Base-by-base conservation (phyloP, 2,888 invertebrate genomes). In the Drosophila putrida region DNA sequence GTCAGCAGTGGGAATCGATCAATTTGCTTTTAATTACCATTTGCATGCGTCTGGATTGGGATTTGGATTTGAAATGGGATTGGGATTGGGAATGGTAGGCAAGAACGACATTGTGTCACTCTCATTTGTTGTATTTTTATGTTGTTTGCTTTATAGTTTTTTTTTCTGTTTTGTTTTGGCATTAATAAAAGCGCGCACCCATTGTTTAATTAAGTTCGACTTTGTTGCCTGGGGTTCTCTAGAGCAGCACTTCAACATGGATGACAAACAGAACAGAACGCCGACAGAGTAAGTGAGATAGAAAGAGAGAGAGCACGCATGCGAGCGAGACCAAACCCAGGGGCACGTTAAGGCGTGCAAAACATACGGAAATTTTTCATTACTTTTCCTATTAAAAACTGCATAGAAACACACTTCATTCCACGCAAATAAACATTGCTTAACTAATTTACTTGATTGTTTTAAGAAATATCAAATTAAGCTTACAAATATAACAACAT, bases 21-120 rank as follows among this genome's bases (percentile, higher is more conserved):
- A 83, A 80, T 85, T 82, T 78, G 80, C 78, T 73, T 71, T 82
- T 78, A 80, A 82, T 82, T 78, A 73, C 68, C 78, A 80, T 85
- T 82, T 86, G 86, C 82, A 85, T 85, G 77, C 55, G 73, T 50
- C 64, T 78, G 62, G 47, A 36, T 61, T 46, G 10, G 20, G 51
- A 44, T 54, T 62, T 15, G 44, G 50, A 53, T 31, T 53, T 10
- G 31, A 8, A 58, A 13, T 66, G 55, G 57, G 53, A 59, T 38
- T 41, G 5, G 41, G 13, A 49, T 57, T 62, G 47, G 39, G 71
- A 75, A 20, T 20, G 20, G 20, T 20, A 20, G n/a, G n/a, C 20
- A 20, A 20, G 20, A 20, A 20, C 20, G 3, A 20, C 20, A 20
- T 75, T 77, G 70, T 82, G 80, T 77, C 85, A 82, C 65, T 67